Percentiles rank a stretch among this genome's conserved stretches.
phyloP scores from a whole-genome alignment of 2,113 vertebrate species.

The Ophiodon elongatus region DNA sequence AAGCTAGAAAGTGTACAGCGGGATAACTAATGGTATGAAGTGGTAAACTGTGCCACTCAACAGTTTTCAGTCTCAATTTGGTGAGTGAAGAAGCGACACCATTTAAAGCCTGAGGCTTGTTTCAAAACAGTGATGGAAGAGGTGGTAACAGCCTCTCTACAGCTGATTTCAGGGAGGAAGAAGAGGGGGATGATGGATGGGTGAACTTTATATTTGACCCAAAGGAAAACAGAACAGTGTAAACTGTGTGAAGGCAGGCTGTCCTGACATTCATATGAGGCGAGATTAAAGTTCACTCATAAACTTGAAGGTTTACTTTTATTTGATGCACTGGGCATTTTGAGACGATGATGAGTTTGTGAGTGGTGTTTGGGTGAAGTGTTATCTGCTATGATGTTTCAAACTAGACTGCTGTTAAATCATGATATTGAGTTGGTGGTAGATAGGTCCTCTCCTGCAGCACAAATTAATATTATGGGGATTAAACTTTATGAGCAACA shows the following conservation, averaged over 20 bases:
- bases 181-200: constrained; percentile 53
- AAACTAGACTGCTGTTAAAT: constrained; percentile 1
- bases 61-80: constrained; percentile 62
- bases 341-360: background rate
- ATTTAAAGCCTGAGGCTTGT: constrained; percentile 54
- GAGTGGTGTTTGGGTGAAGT: constrained; percentile 1
- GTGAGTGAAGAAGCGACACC: constrained; percentile 45
- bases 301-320: constrained; percentile 40
- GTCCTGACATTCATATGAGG: constrained; percentile 30
- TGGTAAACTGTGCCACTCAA: constrained; percentile 49
- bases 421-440: background rate
- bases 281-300: constrained; percentile 51
- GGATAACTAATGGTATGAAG: constrained; percentile 40
- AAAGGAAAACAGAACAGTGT: constrained; percentile 45
- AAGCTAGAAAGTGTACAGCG: background rate
- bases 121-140: constrained; percentile 60
- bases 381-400: background rate
- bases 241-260: constrained; percentile 30
- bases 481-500: constrained; percentile 2
- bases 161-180: constrained; percentile 46
- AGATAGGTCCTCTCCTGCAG: background rate
- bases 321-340: constrained; percentile 10
- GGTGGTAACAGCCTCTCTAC: constrained; percentile 46
- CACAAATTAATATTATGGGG: background rate
- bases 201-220: constrained; percentile 60